These are phyloP conservation scores for Ceuthmochares aereus DNA, from an alignment of 2,113 vertebrate genomes.

Conservation along the genomic window DNA sequence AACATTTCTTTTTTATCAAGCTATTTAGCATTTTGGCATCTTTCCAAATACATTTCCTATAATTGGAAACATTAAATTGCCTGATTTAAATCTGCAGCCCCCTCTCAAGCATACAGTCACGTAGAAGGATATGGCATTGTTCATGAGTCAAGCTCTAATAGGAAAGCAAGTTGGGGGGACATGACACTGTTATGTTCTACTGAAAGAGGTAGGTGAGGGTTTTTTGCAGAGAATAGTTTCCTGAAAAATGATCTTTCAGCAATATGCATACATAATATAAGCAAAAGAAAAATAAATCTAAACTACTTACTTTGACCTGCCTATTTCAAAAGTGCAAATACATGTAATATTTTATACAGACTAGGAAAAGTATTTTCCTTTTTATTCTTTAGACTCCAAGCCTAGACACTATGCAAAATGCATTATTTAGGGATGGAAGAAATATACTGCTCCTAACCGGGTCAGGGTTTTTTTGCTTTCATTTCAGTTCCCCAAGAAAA, in stretches of 20 bases:
- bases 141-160: not conserved
- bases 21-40: constrained; percentile 57
- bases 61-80: constrained; percentile 56
- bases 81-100: not conserved
- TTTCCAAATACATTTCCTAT: constrained; percentile 42
- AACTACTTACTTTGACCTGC: not conserved
- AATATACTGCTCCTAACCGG: not conserved
- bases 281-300: not conserved
- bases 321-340: not conserved
- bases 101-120: not conserved
- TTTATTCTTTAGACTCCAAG: not conserved
- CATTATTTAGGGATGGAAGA: not conserved
- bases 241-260: not conserved
- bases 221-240: not conserved
- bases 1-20: constrained; percentile 50
- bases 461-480: not conserved
- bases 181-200: not conserved
- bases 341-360: not conserved
- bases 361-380: not conserved
- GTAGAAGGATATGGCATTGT: not conserved
- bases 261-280: not conserved
- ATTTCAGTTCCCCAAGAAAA: not conserved
- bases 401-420: not conserved
- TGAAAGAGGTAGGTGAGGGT: not conserved
- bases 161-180: not conserved